Percentiles rank a stretch among this genome's conserved stretches.
phyloP scores from a whole-genome alignment of 2,113 vertebrate species.

The Labeo catla region DNA sequence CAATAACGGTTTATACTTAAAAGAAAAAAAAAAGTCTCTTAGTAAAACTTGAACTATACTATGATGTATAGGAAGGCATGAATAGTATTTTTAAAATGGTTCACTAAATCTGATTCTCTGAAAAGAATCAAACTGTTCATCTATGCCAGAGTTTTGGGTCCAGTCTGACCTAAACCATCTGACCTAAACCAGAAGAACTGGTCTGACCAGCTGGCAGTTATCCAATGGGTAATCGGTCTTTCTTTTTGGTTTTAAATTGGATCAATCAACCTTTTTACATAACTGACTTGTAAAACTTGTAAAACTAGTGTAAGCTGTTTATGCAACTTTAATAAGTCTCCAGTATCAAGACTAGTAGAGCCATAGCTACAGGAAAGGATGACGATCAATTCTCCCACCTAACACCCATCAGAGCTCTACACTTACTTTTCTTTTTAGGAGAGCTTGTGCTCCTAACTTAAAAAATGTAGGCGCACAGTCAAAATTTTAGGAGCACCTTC shows the following conservation, averaged over 20 bases:
- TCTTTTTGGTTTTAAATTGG: not conserved
- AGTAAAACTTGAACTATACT: not conserved
- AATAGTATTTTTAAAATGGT: not conserved
- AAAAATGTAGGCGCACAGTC: too few species aligned
- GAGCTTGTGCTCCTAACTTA: too few species aligned
- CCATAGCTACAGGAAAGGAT: not conserved
- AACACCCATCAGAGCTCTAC: not conserved
- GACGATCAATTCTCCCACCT: not conserved
- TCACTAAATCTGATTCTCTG: not conserved
- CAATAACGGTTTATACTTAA: too few species aligned
- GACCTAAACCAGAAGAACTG: too few species aligned
- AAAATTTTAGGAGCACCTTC: too few species aligned
- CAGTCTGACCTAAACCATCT: not conserved
- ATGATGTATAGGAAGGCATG: not conserved
- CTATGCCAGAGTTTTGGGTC: not conserved
- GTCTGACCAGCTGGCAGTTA: not conserved
- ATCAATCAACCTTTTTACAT: not conserved
- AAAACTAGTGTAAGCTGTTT: not conserved
- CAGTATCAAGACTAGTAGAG: not conserved
- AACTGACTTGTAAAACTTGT: not conserved
- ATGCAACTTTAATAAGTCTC: not conserved
- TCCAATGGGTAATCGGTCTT: not conserved
- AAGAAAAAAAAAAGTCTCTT: not conserved
- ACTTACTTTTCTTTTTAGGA: too few species aligned
- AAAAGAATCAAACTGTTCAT: not conserved